Conservation (phyloP, 2,797 vertebrate species). For the Parotocinclus haroldoi region DNA sequence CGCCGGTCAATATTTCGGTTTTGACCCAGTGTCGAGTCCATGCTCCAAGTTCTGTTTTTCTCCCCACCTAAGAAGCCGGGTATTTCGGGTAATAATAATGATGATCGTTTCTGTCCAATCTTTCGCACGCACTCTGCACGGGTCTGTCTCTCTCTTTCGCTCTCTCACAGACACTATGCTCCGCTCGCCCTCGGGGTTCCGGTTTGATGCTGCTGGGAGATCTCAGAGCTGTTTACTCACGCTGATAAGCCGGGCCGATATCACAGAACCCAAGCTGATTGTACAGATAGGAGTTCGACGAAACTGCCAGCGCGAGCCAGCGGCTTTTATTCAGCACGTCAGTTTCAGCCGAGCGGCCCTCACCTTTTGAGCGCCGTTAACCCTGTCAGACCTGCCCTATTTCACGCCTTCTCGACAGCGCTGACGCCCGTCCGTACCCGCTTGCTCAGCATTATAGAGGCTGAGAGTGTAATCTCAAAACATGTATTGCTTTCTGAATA, state of each 20-base stretch:
- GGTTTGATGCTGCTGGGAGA: conserved; percentile 40
- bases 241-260: conserved; percentile 51
- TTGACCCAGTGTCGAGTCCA: too few species aligned
- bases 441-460: too few species aligned
- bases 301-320: conserved; percentile 31
- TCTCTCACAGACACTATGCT: too few species aligned
- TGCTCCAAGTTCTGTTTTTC: too few species aligned
- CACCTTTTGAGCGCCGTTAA: conserved; percentile 13
- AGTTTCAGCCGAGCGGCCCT: not conserved
- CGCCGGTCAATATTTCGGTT: too few species aligned
- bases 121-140: conserved; percentile 6
- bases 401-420: too few species aligned
- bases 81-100: conserved; percentile 42
- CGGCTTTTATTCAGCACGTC: conserved; percentile 23
- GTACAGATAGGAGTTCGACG: conserved; percentile 50
- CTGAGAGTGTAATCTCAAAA: too few species aligned
- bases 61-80: too few species aligned
- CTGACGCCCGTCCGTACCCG: too few species aligned
- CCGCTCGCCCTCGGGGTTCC: conserved; percentile 39
- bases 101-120: conserved; percentile 47
- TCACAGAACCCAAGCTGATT: conserved; percentile 54
- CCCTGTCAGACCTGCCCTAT: not conserved
- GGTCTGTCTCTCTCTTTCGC: conserved; percentile 1
- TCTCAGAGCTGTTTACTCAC: conserved; percentile 54
- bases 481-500: too few species aligned